A percentile compares a stretch with the other conserved stretches of the same genome.
Conservation (phyloP, 2,797 vertebrate species). For the Phrynocephalus vlangalii region DNA sequence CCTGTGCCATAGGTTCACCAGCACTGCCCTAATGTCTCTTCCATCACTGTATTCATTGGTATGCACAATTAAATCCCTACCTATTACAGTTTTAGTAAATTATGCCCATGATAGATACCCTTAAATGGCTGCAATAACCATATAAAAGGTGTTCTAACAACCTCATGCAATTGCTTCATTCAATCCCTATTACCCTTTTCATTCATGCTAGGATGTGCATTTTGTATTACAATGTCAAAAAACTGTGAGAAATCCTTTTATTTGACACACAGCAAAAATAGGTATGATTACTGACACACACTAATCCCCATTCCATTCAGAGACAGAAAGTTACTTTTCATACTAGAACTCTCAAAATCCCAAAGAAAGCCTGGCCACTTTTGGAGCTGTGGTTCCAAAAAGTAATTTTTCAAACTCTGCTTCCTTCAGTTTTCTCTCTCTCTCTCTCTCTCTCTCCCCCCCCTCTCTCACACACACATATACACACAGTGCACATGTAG, state of each 20-base stretch:
- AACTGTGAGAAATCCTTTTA: neutral
- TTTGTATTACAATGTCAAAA: neutral
- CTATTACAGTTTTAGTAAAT: neutral
- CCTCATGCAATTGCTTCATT: neutral
- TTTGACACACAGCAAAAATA: neutral
- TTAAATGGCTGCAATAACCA: neutral
- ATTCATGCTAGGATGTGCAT: slow-evolving; percentile 20
- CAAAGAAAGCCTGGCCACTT: too few relatives aligned
- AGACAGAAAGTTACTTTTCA: too few relatives aligned
- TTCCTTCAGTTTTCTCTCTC: neutral
- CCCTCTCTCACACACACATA: neutral
- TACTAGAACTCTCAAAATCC: too few relatives aligned
- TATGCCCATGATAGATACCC: neutral
- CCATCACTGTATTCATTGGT: neutral
- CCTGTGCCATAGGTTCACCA: too few relatives aligned
- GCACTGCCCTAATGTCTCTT: neutral
- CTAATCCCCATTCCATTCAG: too few relatives aligned
- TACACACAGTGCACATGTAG: neutral
- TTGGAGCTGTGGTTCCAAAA: too few relatives aligned
- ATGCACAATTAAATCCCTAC: neutral
- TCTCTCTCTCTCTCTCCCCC: too few relatives aligned
- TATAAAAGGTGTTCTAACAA: slow-evolving; percentile 14
- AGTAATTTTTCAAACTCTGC: neutral
- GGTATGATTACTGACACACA: neutral
- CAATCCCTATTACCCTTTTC: neutral